Evolutionary conservation across 2,888 invertebrate species (phyloP).

Genomic region (Phyllotreta striolata): DNA sequence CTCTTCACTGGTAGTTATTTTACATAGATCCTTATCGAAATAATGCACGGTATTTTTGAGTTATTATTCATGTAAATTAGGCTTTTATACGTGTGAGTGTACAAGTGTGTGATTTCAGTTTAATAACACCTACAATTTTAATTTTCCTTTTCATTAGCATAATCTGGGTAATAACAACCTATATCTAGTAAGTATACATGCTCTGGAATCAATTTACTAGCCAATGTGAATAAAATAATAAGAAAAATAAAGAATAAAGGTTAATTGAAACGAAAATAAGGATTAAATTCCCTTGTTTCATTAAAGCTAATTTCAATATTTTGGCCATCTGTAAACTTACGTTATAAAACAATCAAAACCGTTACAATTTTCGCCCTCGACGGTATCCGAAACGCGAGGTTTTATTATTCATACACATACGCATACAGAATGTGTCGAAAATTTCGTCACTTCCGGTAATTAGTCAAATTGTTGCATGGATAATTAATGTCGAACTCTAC

Average conservation of each 20-base stretch:
- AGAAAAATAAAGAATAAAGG: too few species aligned
- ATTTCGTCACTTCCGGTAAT: conserved; percentile 58
- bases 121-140: conserved; percentile 55
- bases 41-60: conserved; percentile 58
- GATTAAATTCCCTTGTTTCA: too few species aligned
- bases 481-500: conserved; percentile 51
- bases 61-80: conserved; percentile 60
- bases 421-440: conserved; percentile 50
- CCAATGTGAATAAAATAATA: too few species aligned
- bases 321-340: conserved; percentile 14
- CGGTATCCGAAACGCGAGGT: conserved; percentile 45
- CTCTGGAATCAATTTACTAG: too few species aligned
- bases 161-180: not conserved
- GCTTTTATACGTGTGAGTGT: conserved; percentile 57
- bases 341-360: conserved; percentile 22
- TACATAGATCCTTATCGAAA: conserved; percentile 56
- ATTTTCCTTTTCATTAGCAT: conserved; percentile 33
- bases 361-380: conserved; percentile 46
- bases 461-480: conserved; percentile 57
- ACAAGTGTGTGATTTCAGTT: conserved; percentile 56
- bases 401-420: conserved; percentile 47
- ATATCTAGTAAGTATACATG: too few species aligned
- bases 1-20: conserved; percentile 37
- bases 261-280: too few species aligned
- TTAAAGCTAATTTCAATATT: not conserved